A percentile compares a stretch with the other conserved stretches of the same genome.
phyloP scores from a whole-genome alignment of 2,113 vertebrate species.

The Ctenomys sociabilis region DNA sequence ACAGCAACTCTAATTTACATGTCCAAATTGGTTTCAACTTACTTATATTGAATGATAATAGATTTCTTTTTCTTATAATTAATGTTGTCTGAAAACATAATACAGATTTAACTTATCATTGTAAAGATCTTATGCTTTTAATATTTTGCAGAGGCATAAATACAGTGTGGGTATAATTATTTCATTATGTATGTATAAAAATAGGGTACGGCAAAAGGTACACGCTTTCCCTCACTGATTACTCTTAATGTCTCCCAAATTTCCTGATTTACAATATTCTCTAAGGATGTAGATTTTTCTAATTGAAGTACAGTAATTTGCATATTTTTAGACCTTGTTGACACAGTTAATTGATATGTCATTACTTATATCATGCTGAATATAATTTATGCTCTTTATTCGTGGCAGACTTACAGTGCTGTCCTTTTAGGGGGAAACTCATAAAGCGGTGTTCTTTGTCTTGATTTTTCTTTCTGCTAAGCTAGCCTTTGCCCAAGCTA shows the following conservation, averaged over 20 bases:
- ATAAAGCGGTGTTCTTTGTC: slow-evolving; percentile 73
- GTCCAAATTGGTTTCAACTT: slow-evolving; percentile 92
- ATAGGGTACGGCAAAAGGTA: slow-evolving; percentile 88
- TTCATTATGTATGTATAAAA: slow-evolving; percentile 92
- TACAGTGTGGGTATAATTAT: slow-evolving; percentile 90
- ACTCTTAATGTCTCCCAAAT: slow-evolving; percentile 92
- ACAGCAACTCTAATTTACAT: slow-evolving; percentile 89
- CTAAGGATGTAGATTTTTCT: slow-evolving; percentile 92
- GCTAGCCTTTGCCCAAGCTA: slow-evolving; percentile 76
- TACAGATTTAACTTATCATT: slow-evolving; percentile 90
- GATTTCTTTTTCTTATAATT: slow-evolving; percentile 91
- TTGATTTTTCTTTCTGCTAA: slow-evolving; percentile 75
- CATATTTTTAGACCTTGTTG: slow-evolving; percentile 92
- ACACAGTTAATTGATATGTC: slow-evolving; percentile 91
- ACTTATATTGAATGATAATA: slow-evolving; percentile 90
- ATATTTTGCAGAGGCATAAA: slow-evolving; percentile 90
- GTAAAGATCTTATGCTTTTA: slow-evolving; percentile 91
- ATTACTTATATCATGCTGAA: slow-evolving; percentile 88
- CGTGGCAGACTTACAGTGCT: slow-evolving; percentile 82
- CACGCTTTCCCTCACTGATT: slow-evolving; percentile 91
- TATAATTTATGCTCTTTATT: slow-evolving; percentile 86
- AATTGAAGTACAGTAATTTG: slow-evolving; percentile 92
- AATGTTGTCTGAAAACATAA: slow-evolving; percentile 90
- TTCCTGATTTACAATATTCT: slow-evolving; percentile 93
- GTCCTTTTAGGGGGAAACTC: slow-evolving; percentile 82